Evolutionary conservation across 2,113 vertebrate genomes (phyloP), one percentile per base, ranked within the genome.

Genomic region (Eptatretus burgeri): DNA sequence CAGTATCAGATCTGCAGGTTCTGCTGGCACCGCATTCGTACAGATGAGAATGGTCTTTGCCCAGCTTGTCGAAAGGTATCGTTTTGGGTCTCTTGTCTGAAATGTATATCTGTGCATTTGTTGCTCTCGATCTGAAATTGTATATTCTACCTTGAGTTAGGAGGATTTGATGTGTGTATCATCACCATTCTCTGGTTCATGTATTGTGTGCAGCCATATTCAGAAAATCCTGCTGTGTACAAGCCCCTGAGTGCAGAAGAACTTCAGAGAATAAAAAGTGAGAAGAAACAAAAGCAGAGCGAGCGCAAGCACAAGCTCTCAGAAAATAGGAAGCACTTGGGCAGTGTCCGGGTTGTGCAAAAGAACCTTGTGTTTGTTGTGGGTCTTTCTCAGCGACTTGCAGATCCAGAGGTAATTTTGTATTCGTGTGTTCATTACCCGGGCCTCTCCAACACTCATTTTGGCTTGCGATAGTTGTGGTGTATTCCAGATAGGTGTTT

Each of bases 291-390:
- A 72, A 98, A 98, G 78, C 91, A 94, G 75, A 98, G 91, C 13
- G 91, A 95, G 70, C 85, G 91, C 71, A 98, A 98, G 78, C 91
- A 95, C 75, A 98, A 98, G 77, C 88, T 93, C 77, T 94, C 91
- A 73, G 91, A 95, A 78, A 98, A 94, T 71, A 82, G 89, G 69
- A 98, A 95, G 73, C 91, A 98, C 67, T 77, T 98, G 80, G 91
- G 85, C 71, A 98, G 91, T 50, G 91, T 98, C 69, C 77, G 91
- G 64, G 91, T 98, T 70, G 89, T 95, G 74, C 91, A 98, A 76
- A 83, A 86, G 75, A 98, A 98, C 73, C 81, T 98, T 63, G 87
- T 98, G 71, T 98, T 98, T 16, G 89, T 98, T 68, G 89, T 98
- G 73, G 91, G 91, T 64, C 78, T 98, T 1, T 98, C 89, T 52